Evolutionary conservation across 2,113 vertebrate genomes (phyloP).

Genomic region (Corvus cornix): DNA sequence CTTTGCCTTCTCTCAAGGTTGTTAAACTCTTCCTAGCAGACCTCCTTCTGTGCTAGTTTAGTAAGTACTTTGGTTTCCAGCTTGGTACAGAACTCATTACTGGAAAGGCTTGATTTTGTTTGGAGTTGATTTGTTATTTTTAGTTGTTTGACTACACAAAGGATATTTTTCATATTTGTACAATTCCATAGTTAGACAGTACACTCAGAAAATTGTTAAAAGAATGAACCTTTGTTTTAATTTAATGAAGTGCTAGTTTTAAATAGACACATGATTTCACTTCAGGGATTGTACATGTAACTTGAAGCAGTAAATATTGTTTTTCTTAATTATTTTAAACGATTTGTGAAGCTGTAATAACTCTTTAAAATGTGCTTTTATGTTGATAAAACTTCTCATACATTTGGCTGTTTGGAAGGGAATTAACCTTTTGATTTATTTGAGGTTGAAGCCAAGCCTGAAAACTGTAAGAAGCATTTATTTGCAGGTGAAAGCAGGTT

Average conservation of each 20-base stretch:
- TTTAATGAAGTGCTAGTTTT: neutral
- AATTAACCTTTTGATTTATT: neutral
- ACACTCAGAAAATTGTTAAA: neutral
- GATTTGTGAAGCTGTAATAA: neutral
- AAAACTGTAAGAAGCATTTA: neutral
- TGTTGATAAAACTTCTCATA: neutral
- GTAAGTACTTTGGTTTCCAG: neutral
- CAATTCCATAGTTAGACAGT: neutral
- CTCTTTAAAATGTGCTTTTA: neutral
- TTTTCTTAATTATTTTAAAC: neutral
- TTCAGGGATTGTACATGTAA: neutral
- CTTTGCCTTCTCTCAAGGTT: neutral
- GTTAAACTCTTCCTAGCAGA: neutral
- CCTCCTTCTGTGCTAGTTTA: neutral
- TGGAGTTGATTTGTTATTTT: neutral
- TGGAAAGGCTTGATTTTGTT: neutral
- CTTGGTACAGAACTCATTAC: neutral
- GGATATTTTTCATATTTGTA: neutral
- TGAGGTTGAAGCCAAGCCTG: neutral
- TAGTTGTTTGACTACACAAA: neutral
- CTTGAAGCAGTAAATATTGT: neutral
- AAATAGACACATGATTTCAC: neutral
- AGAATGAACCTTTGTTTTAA: neutral
- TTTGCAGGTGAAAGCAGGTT: neutral
- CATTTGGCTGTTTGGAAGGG: neutral